A percentile compares a stretch with the other conserved stretches of the same genome.
phyloP scores from a whole-genome alignment of 1,140 invertebrate species.

The Drosophila sp. region DNA sequence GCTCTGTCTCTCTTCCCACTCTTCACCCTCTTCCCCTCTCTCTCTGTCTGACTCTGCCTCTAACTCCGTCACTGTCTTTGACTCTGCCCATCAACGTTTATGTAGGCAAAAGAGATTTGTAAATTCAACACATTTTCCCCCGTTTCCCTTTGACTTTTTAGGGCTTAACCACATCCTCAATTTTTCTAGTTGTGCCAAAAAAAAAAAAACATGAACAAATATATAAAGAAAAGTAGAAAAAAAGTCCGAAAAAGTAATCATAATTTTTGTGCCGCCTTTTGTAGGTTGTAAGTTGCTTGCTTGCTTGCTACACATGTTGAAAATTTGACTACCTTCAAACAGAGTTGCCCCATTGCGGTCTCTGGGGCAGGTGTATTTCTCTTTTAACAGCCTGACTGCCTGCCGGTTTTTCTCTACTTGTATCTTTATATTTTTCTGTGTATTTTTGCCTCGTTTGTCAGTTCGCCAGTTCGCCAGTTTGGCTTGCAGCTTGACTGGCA shows the following conservation, averaged over 20 bases:
- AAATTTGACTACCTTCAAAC: slow-evolving; percentile 50
- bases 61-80: background rate
- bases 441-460: slow-evolving; percentile 3
- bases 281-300: slow-evolving; percentile 29
- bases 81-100: slow-evolving; percentile 26
- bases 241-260: slow-evolving; percentile 34
- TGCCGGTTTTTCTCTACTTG: slow-evolving; percentile 49
- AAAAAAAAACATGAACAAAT: slow-evolving; percentile 22
- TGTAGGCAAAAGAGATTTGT: slow-evolving; percentile 74
- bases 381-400: slow-evolving; percentile 54
- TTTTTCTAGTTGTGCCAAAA: slow-evolving; percentile 70
- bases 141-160: slow-evolving; percentile 7
- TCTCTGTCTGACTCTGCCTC: background rate
- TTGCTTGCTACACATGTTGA: slow-evolving; percentile 57
- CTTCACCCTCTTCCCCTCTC: background rate
- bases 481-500: slow-evolving; percentile 69
- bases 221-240: background rate
- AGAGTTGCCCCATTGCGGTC: slow-evolving; percentile 35
- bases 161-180: slow-evolving; percentile 75
- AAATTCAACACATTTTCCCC: slow-evolving; percentile 44
- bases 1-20: background rate
- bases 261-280: slow-evolving; percentile 58
- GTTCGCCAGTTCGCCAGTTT: slow-evolving; percentile 15
- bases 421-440: slow-evolving; percentile 13
- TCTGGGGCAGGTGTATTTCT: slow-evolving; percentile 70